These are phyloP conservation scores for Zophobas atratus DNA, from an alignment of 1,140 invertebrate genomes.

Conservation along the genomic window DNA sequence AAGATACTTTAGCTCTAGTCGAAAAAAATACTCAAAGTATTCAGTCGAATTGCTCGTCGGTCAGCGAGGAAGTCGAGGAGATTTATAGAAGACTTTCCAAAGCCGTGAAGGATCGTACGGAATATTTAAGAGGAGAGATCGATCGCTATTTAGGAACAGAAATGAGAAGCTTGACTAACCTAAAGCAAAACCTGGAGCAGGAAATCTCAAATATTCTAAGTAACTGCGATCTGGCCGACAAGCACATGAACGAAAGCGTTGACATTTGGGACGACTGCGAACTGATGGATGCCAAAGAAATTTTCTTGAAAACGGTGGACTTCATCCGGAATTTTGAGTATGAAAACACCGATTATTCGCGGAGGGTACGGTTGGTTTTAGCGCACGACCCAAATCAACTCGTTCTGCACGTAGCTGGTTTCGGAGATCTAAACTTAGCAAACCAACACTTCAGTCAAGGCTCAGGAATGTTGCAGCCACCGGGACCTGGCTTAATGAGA, in stretches of 20 bases:
- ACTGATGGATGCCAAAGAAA: conserved; percentile 94
- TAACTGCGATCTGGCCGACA: conserved; percentile 97
- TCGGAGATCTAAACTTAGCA: conserved; percentile 89
- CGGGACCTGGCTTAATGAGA: conserved; percentile 84
- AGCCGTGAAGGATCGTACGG: conserved; percentile 93
- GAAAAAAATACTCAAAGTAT: conserved; percentile 89
- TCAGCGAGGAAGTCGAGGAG: conserved; percentile 94
- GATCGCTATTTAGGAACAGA: conserved; percentile 90
- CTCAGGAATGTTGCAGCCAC: conserved; percentile 68
- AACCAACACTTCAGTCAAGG: conserved; percentile 71
- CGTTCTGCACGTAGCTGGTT: conserved; percentile 86
- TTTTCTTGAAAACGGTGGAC: conserved; percentile 94
- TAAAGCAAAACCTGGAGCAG: conserved; percentile 94
- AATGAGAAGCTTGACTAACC: conserved; percentile 83
- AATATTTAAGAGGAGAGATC: conserved; percentile 89
- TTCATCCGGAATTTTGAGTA: conserved; percentile 95
- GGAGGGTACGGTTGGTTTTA: conserved; percentile 88
- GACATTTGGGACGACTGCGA: conserved; percentile 91
- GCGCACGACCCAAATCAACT: conserved; percentile 92
- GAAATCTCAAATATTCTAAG: conserved; percentile 94
- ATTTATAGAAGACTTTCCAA: conserved; percentile 91
- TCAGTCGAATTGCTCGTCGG: conserved; percentile 87
- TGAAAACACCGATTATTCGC: conserved; percentile 90
- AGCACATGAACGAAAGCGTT: conserved; percentile 89
- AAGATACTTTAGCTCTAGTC: conserved; percentile 86